phyloP scores from a whole-genome alignment of 2,113 vertebrate genomes.

The Planiliza haematocheilus region DNA sequence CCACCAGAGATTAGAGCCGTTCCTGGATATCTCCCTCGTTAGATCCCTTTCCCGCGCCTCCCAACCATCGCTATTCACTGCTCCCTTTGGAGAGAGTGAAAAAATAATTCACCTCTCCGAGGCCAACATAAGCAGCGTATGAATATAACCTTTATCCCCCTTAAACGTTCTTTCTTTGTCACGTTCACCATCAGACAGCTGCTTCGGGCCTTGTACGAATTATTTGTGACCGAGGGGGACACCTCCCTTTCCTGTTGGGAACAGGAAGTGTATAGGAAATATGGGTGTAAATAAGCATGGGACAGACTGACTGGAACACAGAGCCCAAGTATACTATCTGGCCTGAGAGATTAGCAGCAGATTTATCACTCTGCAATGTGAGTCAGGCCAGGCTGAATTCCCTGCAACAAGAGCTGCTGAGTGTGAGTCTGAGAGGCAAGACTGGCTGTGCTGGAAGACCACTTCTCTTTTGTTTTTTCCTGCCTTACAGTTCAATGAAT shows the following conservation, averaged over 20 bases:
- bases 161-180: conserved; percentile 8
- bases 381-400: conserved; percentile 70
- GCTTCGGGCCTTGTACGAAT: conserved; percentile 38
- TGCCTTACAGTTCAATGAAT: neutral
- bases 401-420: conserved; percentile 70
- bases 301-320: conserved; percentile 66
- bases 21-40: conserved; percentile 49
- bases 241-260: conserved; percentile 70
- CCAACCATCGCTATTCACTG: conserved; percentile 28
- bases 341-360: conserved; percentile 80
- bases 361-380: conserved; percentile 82
- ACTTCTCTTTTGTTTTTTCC: conserved; percentile 21
- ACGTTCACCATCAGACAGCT: conserved; percentile 44
- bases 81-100: conserved; percentile 32
- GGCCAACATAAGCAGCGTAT: neutral
- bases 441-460: conserved; percentile 39
- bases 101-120: conserved; percentile 36
- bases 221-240: conserved; percentile 42
- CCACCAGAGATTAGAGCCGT: conserved; percentile 72
- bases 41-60: conserved; percentile 41
- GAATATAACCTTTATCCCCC: neutral
- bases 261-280: conserved; percentile 70
- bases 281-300: conserved; percentile 72
- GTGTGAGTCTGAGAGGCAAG: conserved; percentile 69
- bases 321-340: conserved; percentile 73